Percentiles rank a stretch among this genome's conserved stretches.
Evolutionary conservation across 37 sponge, comb jelly and placozoan genomes (phyloP).

Genomic region (Dysidea cf. avara): DNA sequence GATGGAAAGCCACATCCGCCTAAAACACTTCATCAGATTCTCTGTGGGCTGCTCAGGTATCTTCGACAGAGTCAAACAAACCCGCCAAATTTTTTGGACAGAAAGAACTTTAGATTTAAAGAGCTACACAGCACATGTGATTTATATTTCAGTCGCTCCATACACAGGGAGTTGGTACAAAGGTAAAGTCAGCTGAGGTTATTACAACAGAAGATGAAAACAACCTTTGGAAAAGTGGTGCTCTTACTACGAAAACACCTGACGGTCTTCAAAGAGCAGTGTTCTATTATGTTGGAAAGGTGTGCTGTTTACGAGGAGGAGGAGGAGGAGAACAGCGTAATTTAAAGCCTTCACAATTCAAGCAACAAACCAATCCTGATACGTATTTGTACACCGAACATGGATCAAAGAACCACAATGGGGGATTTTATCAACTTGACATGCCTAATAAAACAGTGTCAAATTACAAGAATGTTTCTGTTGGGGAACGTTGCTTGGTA

Average conservation of each 20-base stretch:
- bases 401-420: too few species aligned
- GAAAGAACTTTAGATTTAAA: constrained; percentile 8
- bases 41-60: constrained; percentile 10
- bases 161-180: constrained; percentile 3
- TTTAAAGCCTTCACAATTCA: constrained; percentile 7
- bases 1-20: too few species aligned
- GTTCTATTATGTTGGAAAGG: constrained; percentile 10
- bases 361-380: too few species aligned
- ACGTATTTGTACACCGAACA: too few species aligned
- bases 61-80: neutral
- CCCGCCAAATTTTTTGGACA: constrained; percentile 32
- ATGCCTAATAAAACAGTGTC: too few species aligned
- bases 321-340: constrained; percentile 10
- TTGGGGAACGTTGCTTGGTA: too few species aligned
- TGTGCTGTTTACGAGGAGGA: constrained; percentile 16
- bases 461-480: too few species aligned
- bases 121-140: constrained; percentile 11
- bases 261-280: constrained; percentile 2
- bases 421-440: too few species aligned
- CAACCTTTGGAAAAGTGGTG: constrained; percentile 19
- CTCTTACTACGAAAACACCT: constrained; percentile 4
- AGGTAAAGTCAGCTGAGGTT: neutral
- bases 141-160: constrained; percentile 1
- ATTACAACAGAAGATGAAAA: constrained; percentile 13
- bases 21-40: neutral